phyloP scores from a whole-genome alignment of 2,797 vertebrate genomes.

The Manis pentadactyla region DNA sequence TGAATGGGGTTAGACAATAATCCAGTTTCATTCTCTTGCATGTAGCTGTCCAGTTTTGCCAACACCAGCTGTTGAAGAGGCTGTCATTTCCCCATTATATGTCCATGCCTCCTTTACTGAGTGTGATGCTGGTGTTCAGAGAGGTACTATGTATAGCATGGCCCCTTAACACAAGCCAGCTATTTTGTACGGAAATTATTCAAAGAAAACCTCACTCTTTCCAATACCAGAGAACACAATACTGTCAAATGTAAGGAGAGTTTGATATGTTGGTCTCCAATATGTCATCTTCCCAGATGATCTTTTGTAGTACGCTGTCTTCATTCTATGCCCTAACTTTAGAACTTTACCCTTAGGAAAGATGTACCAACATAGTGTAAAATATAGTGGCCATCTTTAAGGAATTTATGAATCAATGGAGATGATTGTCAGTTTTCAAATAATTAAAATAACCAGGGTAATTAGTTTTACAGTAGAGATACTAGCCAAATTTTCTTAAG shows the following conservation, averaged over 20 bases:
- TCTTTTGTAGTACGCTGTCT: background rate
- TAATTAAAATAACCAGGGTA: background rate
- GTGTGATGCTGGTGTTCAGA: background rate
- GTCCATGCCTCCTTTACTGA: background rate
- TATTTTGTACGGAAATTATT: background rate
- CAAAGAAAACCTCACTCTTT: conserved; percentile 7
- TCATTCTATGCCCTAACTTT: conserved; percentile 28
- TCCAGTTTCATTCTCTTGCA: too few species aligned
- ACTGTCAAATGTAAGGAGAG: background rate
- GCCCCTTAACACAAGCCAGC: background rate
- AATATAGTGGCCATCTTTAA: background rate
- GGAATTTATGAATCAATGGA: background rate
- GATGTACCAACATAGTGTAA: background rate
- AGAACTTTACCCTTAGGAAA: conserved; percentile 23
- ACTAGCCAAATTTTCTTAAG: conserved; percentile 6
- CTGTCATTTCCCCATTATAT: too few species aligned
- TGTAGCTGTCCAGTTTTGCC: too few species aligned
- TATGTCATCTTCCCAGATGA: background rate
- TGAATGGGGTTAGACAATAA: too few species aligned
- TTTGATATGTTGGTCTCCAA: background rate
- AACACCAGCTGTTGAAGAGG: too few species aligned
- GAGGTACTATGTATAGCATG: background rate
- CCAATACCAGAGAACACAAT: background rate
- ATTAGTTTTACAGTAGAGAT: conserved; percentile 36
- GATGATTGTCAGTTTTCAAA: conserved; percentile 1